Base-by-base conservation (phyloP, 2,888 invertebrate species). In the Drosophila robusta region DNA sequence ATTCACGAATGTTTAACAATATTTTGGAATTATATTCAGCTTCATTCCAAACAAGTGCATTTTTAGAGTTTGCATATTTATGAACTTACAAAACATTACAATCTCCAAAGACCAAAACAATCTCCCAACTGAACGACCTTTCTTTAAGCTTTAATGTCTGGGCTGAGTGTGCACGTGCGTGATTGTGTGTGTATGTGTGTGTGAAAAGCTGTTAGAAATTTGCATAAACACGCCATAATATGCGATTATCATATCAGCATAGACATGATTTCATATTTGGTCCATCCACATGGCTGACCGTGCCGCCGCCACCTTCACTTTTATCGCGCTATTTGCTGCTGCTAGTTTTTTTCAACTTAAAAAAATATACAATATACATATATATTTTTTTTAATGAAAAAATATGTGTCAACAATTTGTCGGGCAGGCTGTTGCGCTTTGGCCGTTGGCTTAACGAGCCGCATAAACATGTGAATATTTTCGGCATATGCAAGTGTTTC, bases 161-260 rank as follows among this genome's bases (percentile, higher is more conserved):
- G 36, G 12, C 11, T 34, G 18, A 11, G 18, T 45, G 36, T 45
- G 29, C 12, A 8, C 26, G 24, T 54, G 24, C 38, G 16, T 58
- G 36, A 57, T 36, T 64, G 22, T 36, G 42, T 58, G 18, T 54
- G 50, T 47, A 39, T 64, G 22, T 36, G 42, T 58, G 18, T 54
- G 50, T 47, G 44, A 70, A 65, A 75, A 51, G 47, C 49, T 57
- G 47, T 50, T 42, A 29, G 18, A 34, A 58, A 82, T 87, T 87
- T 85, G 79, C 82, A 87, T 82, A 82, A 84, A 81, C 61, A 70
- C 36, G 58, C 67, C 62, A 87, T 81, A 71, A 83, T 82, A 57
- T 69, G 74, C 55, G 70, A 87, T 81, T 82, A 80, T 78, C 64
- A 84, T 78, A 74, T 22, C 44, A 54, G 50, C 70, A 71, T 62